phyloP scores from a whole-genome alignment of 2,113 vertebrate genomes.

The Forbesichthys agassizii region DNA sequence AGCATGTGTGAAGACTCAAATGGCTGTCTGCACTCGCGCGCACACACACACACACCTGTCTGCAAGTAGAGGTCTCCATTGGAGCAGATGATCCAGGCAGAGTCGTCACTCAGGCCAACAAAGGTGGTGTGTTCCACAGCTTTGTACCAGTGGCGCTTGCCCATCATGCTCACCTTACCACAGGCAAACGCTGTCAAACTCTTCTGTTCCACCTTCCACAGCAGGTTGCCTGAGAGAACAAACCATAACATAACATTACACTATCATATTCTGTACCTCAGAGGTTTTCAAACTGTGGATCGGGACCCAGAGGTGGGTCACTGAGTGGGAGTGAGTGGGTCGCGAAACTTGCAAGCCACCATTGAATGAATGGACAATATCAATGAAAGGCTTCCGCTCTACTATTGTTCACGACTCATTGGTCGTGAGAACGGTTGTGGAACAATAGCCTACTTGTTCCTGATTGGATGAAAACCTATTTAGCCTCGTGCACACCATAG shows the following conservation, averaged over 20 bases:
- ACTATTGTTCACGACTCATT: no score
- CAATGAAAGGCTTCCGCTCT: no score
- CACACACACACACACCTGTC: conserved; percentile 73
- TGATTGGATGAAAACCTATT: no score
- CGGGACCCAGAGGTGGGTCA: no score
- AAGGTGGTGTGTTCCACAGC: conserved; percentile 89
- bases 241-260: not conserved
- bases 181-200: conserved; percentile 94
- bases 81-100: conserved; percentile 93
- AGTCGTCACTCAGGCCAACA: conserved; percentile 90
- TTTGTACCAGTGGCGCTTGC: conserved; percentile 96
- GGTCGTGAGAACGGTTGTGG: no score
- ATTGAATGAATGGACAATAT: no score
- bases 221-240: conserved; percentile 76
- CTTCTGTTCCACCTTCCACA: conserved; percentile 98
- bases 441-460: no score
- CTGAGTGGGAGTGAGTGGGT: no score
- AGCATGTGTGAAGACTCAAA: no score
- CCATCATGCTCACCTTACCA: conserved; percentile 90
- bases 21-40: not conserved
- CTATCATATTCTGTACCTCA: not conserved
- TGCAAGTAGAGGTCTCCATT: conserved; percentile 95
- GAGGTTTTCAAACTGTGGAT: no score
- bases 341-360: no score
- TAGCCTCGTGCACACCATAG: no score